phyloP scores from a whole-genome alignment of 2,797 vertebrate genomes.

The Myoxocephalus aenaeus region DNA sequence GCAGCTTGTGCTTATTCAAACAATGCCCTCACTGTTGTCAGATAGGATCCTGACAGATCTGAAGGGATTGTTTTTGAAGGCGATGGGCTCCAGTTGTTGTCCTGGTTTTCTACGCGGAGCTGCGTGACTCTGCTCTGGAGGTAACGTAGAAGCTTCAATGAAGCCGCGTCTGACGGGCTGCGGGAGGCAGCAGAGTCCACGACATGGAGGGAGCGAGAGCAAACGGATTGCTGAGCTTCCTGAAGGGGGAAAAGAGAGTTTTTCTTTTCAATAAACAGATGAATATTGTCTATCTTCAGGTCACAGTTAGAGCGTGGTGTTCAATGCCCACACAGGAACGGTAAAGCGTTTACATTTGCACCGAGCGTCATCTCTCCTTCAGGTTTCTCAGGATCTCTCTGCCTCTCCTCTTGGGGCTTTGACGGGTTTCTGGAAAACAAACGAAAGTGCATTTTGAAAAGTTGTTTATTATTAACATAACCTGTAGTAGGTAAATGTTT shows the following conservation, averaged over 20 bases:
- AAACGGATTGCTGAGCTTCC: constrained; percentile 57
- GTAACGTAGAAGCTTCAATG: constrained; percentile 78
- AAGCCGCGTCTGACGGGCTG: constrained; percentile 60
- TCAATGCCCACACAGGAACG: neutral
- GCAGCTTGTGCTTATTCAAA: neutral
- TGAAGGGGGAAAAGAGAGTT: constrained; percentile 41
- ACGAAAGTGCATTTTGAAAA: constrained; percentile 13
- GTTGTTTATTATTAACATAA: constrained; percentile 5
- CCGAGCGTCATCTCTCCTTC: constrained; percentile 54
- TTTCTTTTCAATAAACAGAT: neutral
- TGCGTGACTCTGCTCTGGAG: constrained; percentile 84
- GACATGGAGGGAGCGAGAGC: constrained; percentile 43
- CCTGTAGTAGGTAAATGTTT: neutral
- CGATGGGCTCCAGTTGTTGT: constrained; percentile 22
- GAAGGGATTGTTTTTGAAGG: constrained; percentile 19
- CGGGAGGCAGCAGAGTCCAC: constrained; percentile 38
- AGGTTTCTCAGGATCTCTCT: constrained; percentile 51
- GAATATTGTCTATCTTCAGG: neutral
- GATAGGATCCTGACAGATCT: constrained; percentile 58
- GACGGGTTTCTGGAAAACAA: constrained; percentile 72
- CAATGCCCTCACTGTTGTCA: constrained; percentile 50
- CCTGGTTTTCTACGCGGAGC: constrained; percentile 77
- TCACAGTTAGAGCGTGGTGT: neutral
- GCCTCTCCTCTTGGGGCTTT: constrained; percentile 58
- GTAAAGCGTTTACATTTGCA: constrained; percentile 68